These are phyloP conservation scores for Pelobates cultripes DNA, from an alignment of 2,797 vertebrate genomes.

Conservation along the genomic window DNA sequence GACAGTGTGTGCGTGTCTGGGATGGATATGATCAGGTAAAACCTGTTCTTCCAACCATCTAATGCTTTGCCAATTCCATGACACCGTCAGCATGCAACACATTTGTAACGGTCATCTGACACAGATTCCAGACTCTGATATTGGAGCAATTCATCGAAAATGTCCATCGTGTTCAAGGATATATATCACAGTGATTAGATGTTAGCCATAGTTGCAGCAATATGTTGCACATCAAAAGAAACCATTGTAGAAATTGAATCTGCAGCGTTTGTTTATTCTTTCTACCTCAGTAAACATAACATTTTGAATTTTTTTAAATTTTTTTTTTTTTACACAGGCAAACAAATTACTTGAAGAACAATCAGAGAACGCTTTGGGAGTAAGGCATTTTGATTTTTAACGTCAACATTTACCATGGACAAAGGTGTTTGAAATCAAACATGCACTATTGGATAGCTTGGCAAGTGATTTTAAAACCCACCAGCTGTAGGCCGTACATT, in stretches of 20 bases:
- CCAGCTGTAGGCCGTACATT: constrained; percentile 66
- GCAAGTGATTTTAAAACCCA: constrained; percentile 61
- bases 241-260: not conserved
- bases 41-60: too few relatives aligned
- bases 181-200: constrained; percentile 12
- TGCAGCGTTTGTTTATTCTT: not conserved
- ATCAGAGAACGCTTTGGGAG: not conserved
- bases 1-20: too few relatives aligned
- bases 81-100: too few relatives aligned
- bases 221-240: not conserved
- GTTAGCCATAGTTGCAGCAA: constrained; percentile 8
- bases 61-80: too few relatives aligned
- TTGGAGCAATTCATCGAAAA: not conserved
- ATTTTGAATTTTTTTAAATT: too few relatives aligned
- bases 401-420: constrained; percentile 13
- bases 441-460: constrained; percentile 60
- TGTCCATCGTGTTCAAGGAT: not conserved
- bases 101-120: too few relatives aligned
- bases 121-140: too few relatives aligned
- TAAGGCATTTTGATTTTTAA: not conserved
- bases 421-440: constrained; percentile 66
- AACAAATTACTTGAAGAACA: constrained; percentile 15
- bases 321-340: not conserved
- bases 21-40: too few relatives aligned
- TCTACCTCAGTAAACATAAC: not conserved